Evolutionary conservation across 2,113 vertebrate genomes (phyloP).

Genomic region (Maccullochella peelii): DNA sequence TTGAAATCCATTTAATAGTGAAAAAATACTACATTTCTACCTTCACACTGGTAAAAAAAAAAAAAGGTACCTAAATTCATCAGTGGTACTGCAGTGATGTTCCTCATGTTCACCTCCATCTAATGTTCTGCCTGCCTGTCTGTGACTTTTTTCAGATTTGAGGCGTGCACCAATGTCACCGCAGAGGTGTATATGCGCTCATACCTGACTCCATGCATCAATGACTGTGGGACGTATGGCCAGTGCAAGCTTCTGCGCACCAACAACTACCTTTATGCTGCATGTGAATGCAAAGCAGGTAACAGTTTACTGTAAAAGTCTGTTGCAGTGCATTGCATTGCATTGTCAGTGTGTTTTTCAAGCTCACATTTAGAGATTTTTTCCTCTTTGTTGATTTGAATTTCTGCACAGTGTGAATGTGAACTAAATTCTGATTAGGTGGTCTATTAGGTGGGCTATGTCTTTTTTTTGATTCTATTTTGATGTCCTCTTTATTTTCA

Average conservation of each 20-base stretch:
- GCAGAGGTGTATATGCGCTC: slow-evolving; percentile 94
- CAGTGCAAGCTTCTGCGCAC: slow-evolving; percentile 98
- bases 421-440: slow-evolving; percentile 23
- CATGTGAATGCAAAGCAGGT: slow-evolving; percentile 99
- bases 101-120: neutral
- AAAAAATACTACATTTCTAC: neutral
- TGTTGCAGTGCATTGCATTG: neutral
- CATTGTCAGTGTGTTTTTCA: neutral
- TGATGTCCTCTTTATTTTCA: slow-evolving; percentile 9
- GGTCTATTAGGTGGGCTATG: neutral
- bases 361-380: neutral
- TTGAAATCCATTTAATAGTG: slow-evolving; percentile 5
- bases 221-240: slow-evolving; percentile 95
- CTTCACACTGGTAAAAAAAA: neutral
- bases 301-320: slow-evolving; percentile 38
- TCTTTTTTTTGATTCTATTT: slow-evolving; percentile 4
- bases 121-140: slow-evolving; percentile 14
- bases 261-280: slow-evolving; percentile 97
- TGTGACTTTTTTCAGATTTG: slow-evolving; percentile 83
- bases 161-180: slow-evolving; percentile 89
- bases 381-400: slow-evolving; percentile 4
- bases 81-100: neutral
- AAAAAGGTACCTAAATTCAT: neutral
- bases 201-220: slow-evolving; percentile 96
- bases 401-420: neutral